phyloP scores from a whole-genome alignment of 2,888 invertebrate genomes.

The Rugalucina vietnamica region DNA sequence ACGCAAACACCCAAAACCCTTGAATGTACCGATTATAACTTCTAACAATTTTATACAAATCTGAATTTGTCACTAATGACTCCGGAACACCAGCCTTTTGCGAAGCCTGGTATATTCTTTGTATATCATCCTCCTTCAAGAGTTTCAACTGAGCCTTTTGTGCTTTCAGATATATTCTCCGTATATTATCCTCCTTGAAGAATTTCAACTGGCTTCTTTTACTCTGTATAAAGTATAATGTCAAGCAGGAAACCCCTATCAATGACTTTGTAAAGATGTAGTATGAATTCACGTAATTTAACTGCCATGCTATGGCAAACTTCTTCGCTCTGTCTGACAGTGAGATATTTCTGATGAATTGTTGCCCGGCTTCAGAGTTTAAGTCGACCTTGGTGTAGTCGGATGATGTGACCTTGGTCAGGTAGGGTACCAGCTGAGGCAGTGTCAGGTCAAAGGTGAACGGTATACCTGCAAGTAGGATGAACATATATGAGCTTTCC shows the following conservation, averaged over 20 bases:
- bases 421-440: neutral
- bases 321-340: conserved; percentile 92
- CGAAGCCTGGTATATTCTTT: too few relatives aligned
- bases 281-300: conserved; percentile 87
- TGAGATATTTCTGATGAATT: conserved; percentile 88
- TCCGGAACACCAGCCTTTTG: neutral
- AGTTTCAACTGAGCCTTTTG: too few relatives aligned
- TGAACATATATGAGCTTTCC: too few relatives aligned
- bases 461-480: neutral
- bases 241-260: neutral
- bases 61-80: neutral
- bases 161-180: neutral
- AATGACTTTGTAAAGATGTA: neutral
- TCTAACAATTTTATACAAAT: neutral
- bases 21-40: neutral
- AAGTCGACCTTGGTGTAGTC: conserved; percentile 86
- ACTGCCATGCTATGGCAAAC: conserved; percentile 91
- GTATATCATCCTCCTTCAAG: neutral
- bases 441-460: neutral
- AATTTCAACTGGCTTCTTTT: neutral
- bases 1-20: neutral
- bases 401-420: neutral
- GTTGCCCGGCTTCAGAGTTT: conserved; percentile 87
- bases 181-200: neutral
- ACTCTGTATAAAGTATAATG: neutral